Base-by-base conservation (phyloP, 2,797 vertebrate genomes). In the Hemibagrus guttatus region DNA sequence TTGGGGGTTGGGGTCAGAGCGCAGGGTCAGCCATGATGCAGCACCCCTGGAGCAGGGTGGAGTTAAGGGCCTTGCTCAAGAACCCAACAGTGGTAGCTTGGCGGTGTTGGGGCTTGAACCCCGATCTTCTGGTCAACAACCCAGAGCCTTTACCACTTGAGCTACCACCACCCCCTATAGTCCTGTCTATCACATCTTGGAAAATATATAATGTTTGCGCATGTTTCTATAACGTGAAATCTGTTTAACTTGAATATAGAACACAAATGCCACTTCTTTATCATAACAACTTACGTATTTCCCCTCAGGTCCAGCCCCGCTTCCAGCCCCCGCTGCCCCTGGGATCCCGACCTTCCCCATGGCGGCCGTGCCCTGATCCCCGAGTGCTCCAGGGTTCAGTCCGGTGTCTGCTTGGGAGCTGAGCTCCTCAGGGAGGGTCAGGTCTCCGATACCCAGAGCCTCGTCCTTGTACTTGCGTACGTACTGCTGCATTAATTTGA, bases 391-490 rank as follows among this genome's bases (percentile, higher is more conserved):
- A 21, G 92, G 93, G 9, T 46, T 72, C 5, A 54, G 87, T 52
- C 75, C 84, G 87, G 52, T 84, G 7, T 56, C 90, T 13, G 61
- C 69, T 1, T n/a, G 74, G 23, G 35, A 64, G 19, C 58, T 94
- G 90, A 98, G 88, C 76, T 99, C 97, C 66, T 96, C 95, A 0
- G 97, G 98, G 87, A 99, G 93, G 89, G 96, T 94, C 69, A 99
- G 93, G 71, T 99, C 97, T 54, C 97, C 98, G 4, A 99, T 95
- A 0, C 98, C 98, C 76, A 99, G 95, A 0, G 97, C 98, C 90
- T 99, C 98, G 0, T 93, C 97, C 93, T 99, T 99, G 90, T 99
- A 99, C 90, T 98, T 99, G 94, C 97, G 97, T 89, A 99, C 97
- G 26, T 95, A 99, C 87, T 98, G 98, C 91, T 99, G 94, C 98